These are phyloP conservation scores for Panthera leo DNA, from an alignment of 2,113 vertebrate species.

Conservation along the genomic window DNA sequence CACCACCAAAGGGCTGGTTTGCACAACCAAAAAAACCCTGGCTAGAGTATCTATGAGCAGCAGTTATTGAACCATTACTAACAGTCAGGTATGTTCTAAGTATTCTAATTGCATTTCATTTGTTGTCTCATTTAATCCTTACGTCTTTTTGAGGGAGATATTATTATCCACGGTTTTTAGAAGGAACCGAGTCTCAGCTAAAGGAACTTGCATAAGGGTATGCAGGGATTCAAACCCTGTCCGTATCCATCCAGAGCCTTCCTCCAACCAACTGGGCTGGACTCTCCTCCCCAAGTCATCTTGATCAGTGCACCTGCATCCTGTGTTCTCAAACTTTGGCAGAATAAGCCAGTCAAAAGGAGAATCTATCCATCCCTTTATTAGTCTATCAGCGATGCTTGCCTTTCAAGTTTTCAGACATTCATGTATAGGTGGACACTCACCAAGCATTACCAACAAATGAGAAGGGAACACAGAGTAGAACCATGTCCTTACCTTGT, in stretches of 20 bases:
- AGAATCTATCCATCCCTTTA: neutral
- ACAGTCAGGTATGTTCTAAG: neutral
- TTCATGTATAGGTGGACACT: accelerated
- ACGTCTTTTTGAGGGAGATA: neutral
- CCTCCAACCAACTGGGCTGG: neutral
- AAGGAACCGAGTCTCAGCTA: neutral
- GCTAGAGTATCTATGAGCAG: neutral
- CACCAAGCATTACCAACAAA: neutral
- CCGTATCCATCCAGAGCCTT: neutral
- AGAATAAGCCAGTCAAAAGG: neutral
- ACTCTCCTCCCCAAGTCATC: neutral
- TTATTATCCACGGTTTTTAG: neutral
- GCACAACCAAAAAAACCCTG: neutral
- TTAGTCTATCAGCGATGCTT: neutral
- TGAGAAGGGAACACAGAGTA: neutral
- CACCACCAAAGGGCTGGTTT: neutral
- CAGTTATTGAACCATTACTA: accelerated
- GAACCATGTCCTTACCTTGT: neutral
- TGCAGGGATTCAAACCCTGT: neutral
- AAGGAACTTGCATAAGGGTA: neutral
- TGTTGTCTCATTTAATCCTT: neutral
- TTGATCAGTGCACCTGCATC: neutral
- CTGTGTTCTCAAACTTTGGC: neutral
- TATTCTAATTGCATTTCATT: neutral
- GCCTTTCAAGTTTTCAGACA: neutral